phyloP scores from a whole-genome alignment of 2,113 vertebrate genomes.

The Bungarus multicinctus region DNA sequence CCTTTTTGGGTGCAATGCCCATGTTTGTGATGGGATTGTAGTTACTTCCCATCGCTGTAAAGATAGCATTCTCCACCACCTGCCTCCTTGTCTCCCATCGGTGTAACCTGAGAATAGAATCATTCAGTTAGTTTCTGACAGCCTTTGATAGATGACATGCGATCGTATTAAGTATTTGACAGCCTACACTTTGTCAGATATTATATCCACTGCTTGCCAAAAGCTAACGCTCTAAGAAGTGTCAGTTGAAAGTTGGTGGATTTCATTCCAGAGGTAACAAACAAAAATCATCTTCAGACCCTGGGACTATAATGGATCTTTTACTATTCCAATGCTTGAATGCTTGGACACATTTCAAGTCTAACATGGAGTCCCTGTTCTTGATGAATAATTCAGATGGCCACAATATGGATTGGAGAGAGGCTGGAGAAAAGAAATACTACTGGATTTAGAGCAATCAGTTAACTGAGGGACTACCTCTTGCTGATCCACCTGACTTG shows the following conservation, averaged over 20 bases:
- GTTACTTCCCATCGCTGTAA: background rate
- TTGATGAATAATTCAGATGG: background rate
- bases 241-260: background rate
- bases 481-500: background rate
- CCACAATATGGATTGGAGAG: background rate
- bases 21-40: background rate
- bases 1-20: too few relatives aligned
- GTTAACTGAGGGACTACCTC: background rate
- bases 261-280: background rate
- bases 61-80: background rate
- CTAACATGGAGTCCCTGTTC: too few relatives aligned
- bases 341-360: background rate
- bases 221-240: background rate
- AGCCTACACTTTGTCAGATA: background rate
- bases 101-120: background rate
- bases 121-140: background rate
- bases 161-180: background rate
- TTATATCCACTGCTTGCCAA: background rate
- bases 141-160: conserved; percentile 4
- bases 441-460: background rate
- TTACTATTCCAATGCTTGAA: background rate
- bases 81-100: background rate
- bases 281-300: background rate
- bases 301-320: background rate
- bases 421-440: background rate